A percentile compares a stretch with the other conserved stretches of the same genome.
Conservation (phyloP, 1,140 invertebrate species). For the Zaprionus nigranus region DNA sequence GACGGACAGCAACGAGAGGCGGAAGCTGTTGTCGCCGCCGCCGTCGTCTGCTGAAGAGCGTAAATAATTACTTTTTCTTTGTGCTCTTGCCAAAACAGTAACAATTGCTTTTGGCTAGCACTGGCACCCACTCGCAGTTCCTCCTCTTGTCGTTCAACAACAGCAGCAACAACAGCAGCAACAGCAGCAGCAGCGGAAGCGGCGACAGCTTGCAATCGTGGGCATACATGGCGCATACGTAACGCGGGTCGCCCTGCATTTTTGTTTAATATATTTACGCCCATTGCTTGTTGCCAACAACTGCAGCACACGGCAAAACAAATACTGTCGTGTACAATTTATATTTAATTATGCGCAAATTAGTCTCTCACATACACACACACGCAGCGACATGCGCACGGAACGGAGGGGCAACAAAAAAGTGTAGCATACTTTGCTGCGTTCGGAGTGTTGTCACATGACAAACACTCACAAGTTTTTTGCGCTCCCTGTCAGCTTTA, state of each 20-base stretch:
- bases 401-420: slow-evolving; percentile 50
- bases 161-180: slow-evolving; percentile 17
- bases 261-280: slow-evolving; percentile 82
- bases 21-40: slow-evolving; percentile 53
- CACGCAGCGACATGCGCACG: neutral
- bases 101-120: slow-evolving; percentile 57
- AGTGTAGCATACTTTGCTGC: slow-evolving; percentile 63
- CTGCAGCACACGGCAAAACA: slow-evolving; percentile 52
- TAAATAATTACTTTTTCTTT: slow-evolving; percentile 83
- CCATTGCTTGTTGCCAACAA: slow-evolving; percentile 71
- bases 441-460: slow-evolving; percentile 75
- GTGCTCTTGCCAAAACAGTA: slow-evolving; percentile 78
- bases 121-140: neutral
- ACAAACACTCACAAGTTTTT: slow-evolving; percentile 82
- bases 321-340: slow-evolving; percentile 78
- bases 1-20: slow-evolving; percentile 21
- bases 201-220: slow-evolving; percentile 41
- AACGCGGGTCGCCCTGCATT: slow-evolving; percentile 61
- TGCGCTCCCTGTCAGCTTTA: slow-evolving; percentile 30
- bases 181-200: slow-evolving; percentile 11
- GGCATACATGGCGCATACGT: slow-evolving; percentile 67
- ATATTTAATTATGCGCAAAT: slow-evolving; percentile 83
- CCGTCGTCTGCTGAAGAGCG: slow-evolving; percentile 73
- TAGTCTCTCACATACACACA: slow-evolving; percentile 48
- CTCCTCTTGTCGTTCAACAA: slow-evolving; percentile 30